These are phyloP conservation scores for Holothuria leucospilota DNA, from an alignment of 53 echinoderm and acorn worm species.

Conservation along the genomic window DNA sequence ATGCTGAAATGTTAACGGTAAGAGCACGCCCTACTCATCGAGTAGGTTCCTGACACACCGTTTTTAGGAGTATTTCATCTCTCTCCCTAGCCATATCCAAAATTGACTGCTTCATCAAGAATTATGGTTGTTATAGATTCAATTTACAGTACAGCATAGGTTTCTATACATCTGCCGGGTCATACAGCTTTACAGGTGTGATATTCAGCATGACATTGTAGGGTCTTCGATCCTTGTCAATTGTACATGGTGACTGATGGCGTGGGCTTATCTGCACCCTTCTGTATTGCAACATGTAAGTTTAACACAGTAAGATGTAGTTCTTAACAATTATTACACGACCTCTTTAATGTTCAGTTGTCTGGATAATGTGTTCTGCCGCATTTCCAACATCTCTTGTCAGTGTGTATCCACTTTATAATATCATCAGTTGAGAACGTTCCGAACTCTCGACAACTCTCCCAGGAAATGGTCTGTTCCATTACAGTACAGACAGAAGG, in stretches of 20 bases:
- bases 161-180: not conserved
- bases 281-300: too few species aligned
- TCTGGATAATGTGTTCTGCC: constrained; percentile 25
- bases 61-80: too few species aligned
- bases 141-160: constrained; percentile 1
- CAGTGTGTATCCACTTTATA: too few species aligned
- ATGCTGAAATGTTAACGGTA: not conserved
- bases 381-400: constrained; percentile 15
- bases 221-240: too few species aligned
- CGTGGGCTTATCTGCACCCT: too few species aligned
- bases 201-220: too few species aligned
- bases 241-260: too few species aligned
- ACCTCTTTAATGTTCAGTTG: not conserved
- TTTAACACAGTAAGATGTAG: too few species aligned
- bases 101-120: too few species aligned
- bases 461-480: constrained; percentile 11
- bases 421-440: not conserved
- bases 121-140: too few species aligned
- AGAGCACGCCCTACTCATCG: not conserved
- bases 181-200: constrained; percentile 12
- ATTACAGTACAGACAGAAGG: not conserved
- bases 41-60: not conserved
- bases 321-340: too few species aligned
- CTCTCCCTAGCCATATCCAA: not conserved
- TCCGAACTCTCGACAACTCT: not conserved